phyloP scores from a whole-genome alignment of 2,797 vertebrate genomes.

The Distichodus sexfasciatus region DNA sequence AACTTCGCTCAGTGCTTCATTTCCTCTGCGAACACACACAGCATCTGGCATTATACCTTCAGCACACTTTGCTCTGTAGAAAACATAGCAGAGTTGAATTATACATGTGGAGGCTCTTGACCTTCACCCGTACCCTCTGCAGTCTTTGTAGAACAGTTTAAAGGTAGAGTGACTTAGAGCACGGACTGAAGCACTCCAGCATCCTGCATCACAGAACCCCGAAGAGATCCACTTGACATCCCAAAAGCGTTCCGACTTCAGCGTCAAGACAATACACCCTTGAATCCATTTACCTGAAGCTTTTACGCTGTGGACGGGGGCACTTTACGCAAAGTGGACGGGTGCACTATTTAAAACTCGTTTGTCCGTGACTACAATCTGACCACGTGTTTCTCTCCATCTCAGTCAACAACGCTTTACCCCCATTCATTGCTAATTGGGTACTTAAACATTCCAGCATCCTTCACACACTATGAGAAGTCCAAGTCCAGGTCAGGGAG shows the following conservation, averaged over 20 bases:
- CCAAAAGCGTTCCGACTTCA: neutral
- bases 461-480: neutral
- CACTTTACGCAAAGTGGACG: no score
- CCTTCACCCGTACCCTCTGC: neutral
- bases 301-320: neutral
- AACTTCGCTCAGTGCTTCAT: neutral
- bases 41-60: no score
- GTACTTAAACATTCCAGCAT: conserved; percentile 25
- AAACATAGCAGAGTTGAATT: no score
- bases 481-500: conserved; percentile 7
- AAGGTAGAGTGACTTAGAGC: neutral
- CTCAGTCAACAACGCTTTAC: conserved; percentile 8
- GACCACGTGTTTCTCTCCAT: conserved; percentile 13
- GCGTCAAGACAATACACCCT: neutral
- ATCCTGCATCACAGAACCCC: no score
- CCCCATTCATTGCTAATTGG: conserved; percentile 19
- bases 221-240: neutral
- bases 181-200: neutral
- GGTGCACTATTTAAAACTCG: conserved; percentile 23
- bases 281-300: neutral
- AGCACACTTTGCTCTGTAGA: no score
- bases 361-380: conserved; percentile 5
- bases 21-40: neutral
- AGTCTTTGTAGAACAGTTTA: neutral
- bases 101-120: neutral